These are phyloP conservation scores for Drosophila eugracilis DNA, from an alignment of 1,140 invertebrate species.

Conservation along the genomic window DNA sequence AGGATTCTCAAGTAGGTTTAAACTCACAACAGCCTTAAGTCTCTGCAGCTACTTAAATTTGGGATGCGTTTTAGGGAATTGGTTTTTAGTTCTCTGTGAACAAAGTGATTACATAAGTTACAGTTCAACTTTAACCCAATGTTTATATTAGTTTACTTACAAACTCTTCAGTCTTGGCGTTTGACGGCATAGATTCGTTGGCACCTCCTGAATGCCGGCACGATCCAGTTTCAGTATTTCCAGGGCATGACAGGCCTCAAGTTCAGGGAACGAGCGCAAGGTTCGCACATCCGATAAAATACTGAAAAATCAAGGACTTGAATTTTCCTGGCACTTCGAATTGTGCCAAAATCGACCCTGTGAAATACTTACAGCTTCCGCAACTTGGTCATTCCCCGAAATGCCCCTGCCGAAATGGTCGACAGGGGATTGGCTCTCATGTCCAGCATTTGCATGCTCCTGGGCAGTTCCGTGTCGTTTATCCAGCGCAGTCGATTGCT, in stretches of 20 bases:
- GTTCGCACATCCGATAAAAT: conserved; percentile 93
- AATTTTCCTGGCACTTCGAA: not conserved
- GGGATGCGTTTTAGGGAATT: conserved; percentile 91
- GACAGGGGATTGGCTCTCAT: conserved; percentile 90
- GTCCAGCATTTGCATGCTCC: conserved; percentile 88
- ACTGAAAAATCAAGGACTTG: conserved; percentile 85
- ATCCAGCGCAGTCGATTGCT: conserved; percentile 89
- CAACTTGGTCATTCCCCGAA: conserved; percentile 88
- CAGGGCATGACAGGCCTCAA: conserved; percentile 91
- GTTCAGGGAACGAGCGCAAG: conserved; percentile 91
- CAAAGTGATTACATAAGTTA: not conserved
- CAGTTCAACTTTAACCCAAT: too few relatives aligned
- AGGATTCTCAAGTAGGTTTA: rapidly evolving
- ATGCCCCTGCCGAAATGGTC: conserved; percentile 88
- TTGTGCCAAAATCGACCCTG: not conserved
- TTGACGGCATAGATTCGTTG: conserved; percentile 90
- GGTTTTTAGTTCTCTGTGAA: conserved; percentile 91
- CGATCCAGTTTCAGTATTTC: conserved; percentile 93
- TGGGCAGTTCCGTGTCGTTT: conserved; percentile 87
- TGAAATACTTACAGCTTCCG: conserved; percentile 89
- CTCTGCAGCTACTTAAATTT: conserved; percentile 89
- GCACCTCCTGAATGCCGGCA: conserved; percentile 89
- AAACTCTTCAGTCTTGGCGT: conserved; percentile 93
- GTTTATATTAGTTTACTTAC: conserved; percentile 87
- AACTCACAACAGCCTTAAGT: conserved; percentile 95